Base-by-base conservation (phyloP, 2,797 vertebrate genomes). In the Ataeniobius toweri region DNA sequence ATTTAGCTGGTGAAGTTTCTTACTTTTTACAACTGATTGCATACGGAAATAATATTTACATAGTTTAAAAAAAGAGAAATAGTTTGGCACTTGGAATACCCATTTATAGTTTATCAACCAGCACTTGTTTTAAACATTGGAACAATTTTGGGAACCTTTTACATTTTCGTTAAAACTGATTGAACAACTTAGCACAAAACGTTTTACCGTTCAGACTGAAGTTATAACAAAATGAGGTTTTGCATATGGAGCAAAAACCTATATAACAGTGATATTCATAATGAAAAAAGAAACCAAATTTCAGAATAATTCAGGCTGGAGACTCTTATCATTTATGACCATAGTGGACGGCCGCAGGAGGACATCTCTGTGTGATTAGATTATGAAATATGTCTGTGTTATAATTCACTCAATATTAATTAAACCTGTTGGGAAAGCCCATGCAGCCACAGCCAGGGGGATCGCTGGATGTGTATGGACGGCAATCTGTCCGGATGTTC, bases 331-430 rank as follows among this genome's bases (percentile, higher is more conserved):
- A 91, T 80, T 87, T 86, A 90, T 56, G 69, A 69, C 31, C 85
- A 16, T 74, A 83, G 86, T 59, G 77, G 81, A 83, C n/a, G 31
- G 44, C 73, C 83, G 65, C 75, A 48, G 84, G 77, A 81, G 73
- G 83, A 36, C 36, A 48, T 69, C 89, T 83, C 63, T 28, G 71
- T 78, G 80, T 79, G 85, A 91, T 88, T 77, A 83, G 71, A 88
- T 91, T 83, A 88, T 24, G 41, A 84, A 44, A 59, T 79, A 85
- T 85, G 84, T 74, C 75, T 68, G 67, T 70, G 65, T 80, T 75
- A 81, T 71, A 77, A 85, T 77, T 65, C 73, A 70, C 77, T 41
- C 51, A 83, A 58, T 83, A 80, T 85, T 93, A 91, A 94, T 93
- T 92, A 92, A 90, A 83, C 81, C 86, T 76, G 79, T 75, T 41